Conservation (phyloP, 2,797 vertebrate genomes). For the Knipowitschia caucasica region DNA sequence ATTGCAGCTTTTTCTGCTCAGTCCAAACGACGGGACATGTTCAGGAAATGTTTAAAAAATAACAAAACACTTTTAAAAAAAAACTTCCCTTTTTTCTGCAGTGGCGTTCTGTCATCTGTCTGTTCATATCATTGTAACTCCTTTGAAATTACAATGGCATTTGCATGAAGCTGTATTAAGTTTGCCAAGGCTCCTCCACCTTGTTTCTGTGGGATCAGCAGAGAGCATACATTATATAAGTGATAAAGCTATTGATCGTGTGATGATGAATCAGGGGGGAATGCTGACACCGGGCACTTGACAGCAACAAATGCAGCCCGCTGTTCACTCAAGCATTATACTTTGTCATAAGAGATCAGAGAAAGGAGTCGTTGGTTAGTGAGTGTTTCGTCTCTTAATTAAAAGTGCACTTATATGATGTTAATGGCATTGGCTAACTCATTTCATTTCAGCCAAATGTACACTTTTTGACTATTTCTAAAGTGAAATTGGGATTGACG, state of each 20-base stretch:
- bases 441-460: not conserved
- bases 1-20: too few species aligned
- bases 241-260: conserved; percentile 54
- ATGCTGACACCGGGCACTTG: conserved; percentile 27
- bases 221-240: conserved; percentile 30
- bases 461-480: not conserved
- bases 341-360: conserved; percentile 31
- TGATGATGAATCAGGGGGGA: conserved; percentile 42
- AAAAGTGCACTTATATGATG: not conserved
- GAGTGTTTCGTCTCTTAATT: conserved; percentile 18
- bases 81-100: not conserved
- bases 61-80: not conserved
- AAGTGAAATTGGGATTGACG: not conserved
- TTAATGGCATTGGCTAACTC: not conserved
- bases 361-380: conserved; percentile 18
- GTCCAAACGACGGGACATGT: too few species aligned
- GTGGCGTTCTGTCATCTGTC: conserved; percentile 11
- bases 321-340: conserved; percentile 32
- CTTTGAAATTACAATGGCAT: conserved; percentile 25
- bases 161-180: conserved; percentile 33
- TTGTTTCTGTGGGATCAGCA: conserved; percentile 33
- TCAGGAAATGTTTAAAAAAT: too few species aligned
- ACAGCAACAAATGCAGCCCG: conserved; percentile 31
- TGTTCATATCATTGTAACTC: conserved; percentile 16
- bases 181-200: conserved; percentile 32